Base-by-base conservation (phyloP, 2,797 vertebrate species). In the Cephalopachus bancanus region DNA sequence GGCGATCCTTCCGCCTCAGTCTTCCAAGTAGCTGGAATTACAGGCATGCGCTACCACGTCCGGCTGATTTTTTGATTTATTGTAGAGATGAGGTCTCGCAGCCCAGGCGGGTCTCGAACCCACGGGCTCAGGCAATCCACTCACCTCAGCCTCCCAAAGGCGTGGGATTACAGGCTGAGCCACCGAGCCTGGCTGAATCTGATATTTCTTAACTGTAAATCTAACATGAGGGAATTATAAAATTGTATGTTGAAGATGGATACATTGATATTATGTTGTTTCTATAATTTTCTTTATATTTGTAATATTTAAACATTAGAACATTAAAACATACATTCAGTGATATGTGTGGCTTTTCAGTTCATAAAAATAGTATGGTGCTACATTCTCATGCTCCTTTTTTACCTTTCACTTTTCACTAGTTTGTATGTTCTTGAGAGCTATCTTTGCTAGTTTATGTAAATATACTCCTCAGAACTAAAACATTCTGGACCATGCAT, bases 251-350 rank as follows among this genome's bases (percentile, higher is more conserved):
- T 65, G 19, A 8, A 53, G n/a, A 75, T 80, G 80, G 62, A 78
- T 78, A 69, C 67, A 81, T 90, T 80, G 10, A 44, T 95, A 57
- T 89, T 62, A 28, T 71, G 11, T n/a, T 87, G 30, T 20, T 92
- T 49, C 22, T 74, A 19, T 91, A 71, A 26, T 91, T 64, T 65
- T 80, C 65, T 71, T 6, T 28, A 74, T 19, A n/a, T 88, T 22
- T 92, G 30, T 51, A 75, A 81, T 87, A 84, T 71, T 88, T 84
- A 53, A 89, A 83, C 76, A 91, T 79, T 81, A 20, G 78, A 78
- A 71, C 55, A 33, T 26, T 84, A 76, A 72, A 76, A 72, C 44
- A 37, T 64, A 64, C 20, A 60, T 7, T 12, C 33, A 44, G 28
- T 72, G 33, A 78, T 1, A 44, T n/a, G 28, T 26, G 0, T 87